Evolutionary conservation across 1,140 invertebrate genomes (phyloP).

Genomic region (Diorhabda elongata): DNA sequence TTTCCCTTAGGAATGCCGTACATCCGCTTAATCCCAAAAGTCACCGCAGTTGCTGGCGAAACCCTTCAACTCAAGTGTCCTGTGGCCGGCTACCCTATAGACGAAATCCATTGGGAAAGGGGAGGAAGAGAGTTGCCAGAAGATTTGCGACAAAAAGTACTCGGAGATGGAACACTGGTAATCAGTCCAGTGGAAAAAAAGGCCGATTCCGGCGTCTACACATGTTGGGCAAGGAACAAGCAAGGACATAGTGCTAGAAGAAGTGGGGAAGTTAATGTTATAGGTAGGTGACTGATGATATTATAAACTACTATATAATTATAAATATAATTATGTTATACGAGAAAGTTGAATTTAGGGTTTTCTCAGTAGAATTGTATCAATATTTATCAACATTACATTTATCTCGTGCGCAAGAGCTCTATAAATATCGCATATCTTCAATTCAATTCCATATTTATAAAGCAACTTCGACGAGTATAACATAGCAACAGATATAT

Average conservation of each 20-base stretch:
- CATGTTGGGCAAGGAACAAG: slow-evolving; percentile 70
- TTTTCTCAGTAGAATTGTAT: too few relatives aligned
- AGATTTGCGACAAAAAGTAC: slow-evolving; percentile 74
- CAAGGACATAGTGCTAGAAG: slow-evolving; percentile 68
- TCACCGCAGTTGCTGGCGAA: slow-evolving; percentile 80
- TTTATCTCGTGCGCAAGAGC: too few relatives aligned
- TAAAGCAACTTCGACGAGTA: too few relatives aligned
- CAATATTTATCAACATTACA: too few relatives aligned
- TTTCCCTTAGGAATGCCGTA: slow-evolving; percentile 68
- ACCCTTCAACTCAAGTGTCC: slow-evolving; percentile 76
- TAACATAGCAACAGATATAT: too few relatives aligned
- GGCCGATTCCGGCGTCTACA: slow-evolving; percentile 72
- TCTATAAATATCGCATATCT: too few relatives aligned
- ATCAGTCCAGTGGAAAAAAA: slow-evolving; percentile 72
- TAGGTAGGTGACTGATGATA: slow-evolving; percentile 55
- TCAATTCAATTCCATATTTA: too few relatives aligned
- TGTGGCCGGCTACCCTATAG: slow-evolving; percentile 80
- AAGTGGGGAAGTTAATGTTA: slow-evolving; percentile 69
- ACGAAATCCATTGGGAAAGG: slow-evolving; percentile 77
- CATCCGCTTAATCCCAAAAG: slow-evolving; percentile 75
- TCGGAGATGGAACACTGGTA: slow-evolving; percentile 66
- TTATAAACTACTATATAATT: background rate
- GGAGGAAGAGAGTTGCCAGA: slow-evolving; percentile 71
- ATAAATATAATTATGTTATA: background rate
- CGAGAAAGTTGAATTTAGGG: too few relatives aligned